A percentile compares a stretch with the other conserved stretches of the same genome.
phyloP scores from a whole-genome alignment of 2,888 invertebrate species.

The Synanthedon tipuliformis region DNA sequence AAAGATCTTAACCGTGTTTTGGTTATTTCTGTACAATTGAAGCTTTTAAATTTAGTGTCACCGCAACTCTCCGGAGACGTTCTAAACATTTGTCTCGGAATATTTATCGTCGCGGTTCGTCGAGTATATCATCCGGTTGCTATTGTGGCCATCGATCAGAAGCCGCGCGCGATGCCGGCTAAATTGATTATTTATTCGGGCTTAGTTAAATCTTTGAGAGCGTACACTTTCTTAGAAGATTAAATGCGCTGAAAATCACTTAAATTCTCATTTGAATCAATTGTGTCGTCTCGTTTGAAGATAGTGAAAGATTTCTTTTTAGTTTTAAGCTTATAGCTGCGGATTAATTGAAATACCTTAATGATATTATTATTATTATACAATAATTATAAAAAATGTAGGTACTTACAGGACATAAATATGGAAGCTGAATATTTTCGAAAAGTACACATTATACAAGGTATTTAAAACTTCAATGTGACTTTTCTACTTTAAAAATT shows the following conservation, averaged over 20 bases:
- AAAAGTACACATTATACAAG: too few species aligned
- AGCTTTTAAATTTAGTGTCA: constrained; percentile 70
- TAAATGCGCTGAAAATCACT: constrained; percentile 48
- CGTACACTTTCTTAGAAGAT: constrained; percentile 56
- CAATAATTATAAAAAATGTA: too few species aligned
- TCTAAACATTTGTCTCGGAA: constrained; percentile 66
- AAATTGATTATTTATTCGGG: constrained; percentile 67
- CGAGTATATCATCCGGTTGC: constrained; percentile 64
- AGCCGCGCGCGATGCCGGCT: constrained; percentile 53
- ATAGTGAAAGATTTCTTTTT: too few species aligned
- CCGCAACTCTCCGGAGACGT: constrained; percentile 65
- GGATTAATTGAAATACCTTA: too few species aligned
- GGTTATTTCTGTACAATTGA: constrained; percentile 70
- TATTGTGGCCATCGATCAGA: constrained; percentile 67
- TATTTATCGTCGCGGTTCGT: constrained; percentile 63
- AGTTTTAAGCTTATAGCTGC: too few species aligned
- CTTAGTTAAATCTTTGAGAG: constrained; percentile 58
- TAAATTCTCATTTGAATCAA: constrained; percentile 44
- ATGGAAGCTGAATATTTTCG: too few species aligned
- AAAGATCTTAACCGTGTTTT: constrained; percentile 69
- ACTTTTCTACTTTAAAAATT: too few species aligned
- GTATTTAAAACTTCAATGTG: too few species aligned
- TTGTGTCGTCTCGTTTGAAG: constrained; percentile 12
- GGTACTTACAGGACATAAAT: too few species aligned
- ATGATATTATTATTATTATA: too few species aligned